Conservation (phyloP, 1,140 invertebrate species). For the Hermetia illucens region DNA sequence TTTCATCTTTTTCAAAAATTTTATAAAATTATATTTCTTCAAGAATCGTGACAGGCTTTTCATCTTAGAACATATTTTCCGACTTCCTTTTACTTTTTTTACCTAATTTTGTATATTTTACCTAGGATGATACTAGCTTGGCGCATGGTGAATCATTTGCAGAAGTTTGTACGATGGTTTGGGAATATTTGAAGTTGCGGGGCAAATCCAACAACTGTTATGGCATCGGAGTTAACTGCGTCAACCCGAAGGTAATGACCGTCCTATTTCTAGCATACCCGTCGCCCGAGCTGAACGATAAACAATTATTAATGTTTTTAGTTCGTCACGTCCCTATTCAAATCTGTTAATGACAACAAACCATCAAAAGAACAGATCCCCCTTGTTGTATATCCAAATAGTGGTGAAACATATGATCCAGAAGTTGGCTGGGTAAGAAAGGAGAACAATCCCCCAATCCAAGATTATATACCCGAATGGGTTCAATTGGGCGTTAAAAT, state of each 20-base stretch:
- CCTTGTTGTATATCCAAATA: conserved; percentile 57
- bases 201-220: conserved; percentile 39
- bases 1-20: not conserved
- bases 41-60: not conserved
- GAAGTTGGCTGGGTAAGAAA: conserved; percentile 21
- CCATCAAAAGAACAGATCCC: conserved; percentile 25
- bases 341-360: conserved; percentile 28
- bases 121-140: conserved; percentile 36
- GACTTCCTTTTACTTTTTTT: too few relatives aligned
- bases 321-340: conserved; percentile 42
- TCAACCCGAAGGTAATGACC: conserved; percentile 40
- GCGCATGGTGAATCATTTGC: conserved; percentile 47
- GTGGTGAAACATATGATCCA: conserved; percentile 39
- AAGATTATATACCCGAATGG: conserved; percentile 48
- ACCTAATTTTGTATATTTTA: too few relatives aligned
- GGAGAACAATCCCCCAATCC: conserved; percentile 39
- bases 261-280: conserved; percentile 4
- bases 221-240: conserved; percentile 60
- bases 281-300: too few relatives aligned
- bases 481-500: conserved; percentile 44
- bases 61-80: too few relatives aligned
- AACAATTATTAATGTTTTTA: too few relatives aligned
- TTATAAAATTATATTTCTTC: not conserved
- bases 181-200: conserved; percentile 38
- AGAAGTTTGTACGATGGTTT: too few relatives aligned